phyloP scores from a whole-genome alignment of 1,140 invertebrate genomes.

The Phymorhynchus buccinoides region DNA sequence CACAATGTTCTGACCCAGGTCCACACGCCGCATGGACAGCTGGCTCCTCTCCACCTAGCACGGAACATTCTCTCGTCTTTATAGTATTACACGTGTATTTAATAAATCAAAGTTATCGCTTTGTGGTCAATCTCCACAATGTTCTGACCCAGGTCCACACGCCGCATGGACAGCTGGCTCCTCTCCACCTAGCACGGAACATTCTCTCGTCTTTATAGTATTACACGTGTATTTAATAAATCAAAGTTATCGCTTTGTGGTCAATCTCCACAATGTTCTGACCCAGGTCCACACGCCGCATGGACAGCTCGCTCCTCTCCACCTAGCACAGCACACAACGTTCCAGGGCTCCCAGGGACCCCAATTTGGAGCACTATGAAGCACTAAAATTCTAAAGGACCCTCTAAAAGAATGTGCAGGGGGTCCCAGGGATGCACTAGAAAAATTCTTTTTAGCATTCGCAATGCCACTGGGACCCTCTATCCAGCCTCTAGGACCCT shows the following conservation, averaged over 20 bases:
- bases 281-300: constrained; percentile 62
- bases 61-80: too few relatives aligned
- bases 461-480: too few relatives aligned
- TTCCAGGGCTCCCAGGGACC: too few relatives aligned
- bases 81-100: too few relatives aligned
- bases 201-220: too few relatives aligned
- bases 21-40: constrained; percentile 58
- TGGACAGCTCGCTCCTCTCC: constrained; percentile 55
- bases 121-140: constrained; percentile 67
- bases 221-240: too few relatives aligned
- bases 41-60: constrained; percentile 61
- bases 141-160: constrained; percentile 60
- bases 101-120: constrained; percentile 1
- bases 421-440: too few relatives aligned
- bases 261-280: constrained; percentile 65
- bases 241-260: constrained; percentile 54
- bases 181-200: constrained; percentile 62
- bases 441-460: too few relatives aligned
- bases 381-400: too few relatives aligned
- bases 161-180: constrained; percentile 54
- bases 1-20: constrained; percentile 61
- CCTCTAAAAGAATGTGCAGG: too few relatives aligned
- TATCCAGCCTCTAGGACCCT: too few relatives aligned
- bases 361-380: too few relatives aligned
- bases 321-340: constrained; percentile 62